Percentiles rank a stretch among this genome's conserved stretches.
Conservation (phyloP, 2,113 vertebrate species). For the Astur gentilis region DNA sequence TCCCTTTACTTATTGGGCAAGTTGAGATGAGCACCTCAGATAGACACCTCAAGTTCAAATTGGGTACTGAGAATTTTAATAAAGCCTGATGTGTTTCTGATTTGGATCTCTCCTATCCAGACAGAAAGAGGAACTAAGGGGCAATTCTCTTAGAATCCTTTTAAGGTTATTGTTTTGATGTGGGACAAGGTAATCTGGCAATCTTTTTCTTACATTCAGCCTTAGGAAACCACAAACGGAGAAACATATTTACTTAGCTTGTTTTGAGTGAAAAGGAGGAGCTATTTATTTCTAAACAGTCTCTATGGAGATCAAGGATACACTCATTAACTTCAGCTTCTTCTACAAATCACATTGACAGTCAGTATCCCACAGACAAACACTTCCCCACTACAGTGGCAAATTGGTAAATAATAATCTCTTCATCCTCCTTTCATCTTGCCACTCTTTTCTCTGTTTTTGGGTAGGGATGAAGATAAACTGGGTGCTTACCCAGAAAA, state of each 20-base stretch:
- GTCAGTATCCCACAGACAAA: slow-evolving; percentile 1
- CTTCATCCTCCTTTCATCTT: background rate
- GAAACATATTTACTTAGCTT: background rate
- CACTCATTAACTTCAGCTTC: slow-evolving; percentile 8
- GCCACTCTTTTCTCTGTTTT: background rate
- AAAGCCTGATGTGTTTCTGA: background rate
- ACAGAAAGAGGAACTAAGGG: background rate
- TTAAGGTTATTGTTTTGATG: background rate
- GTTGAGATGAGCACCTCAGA: background rate
- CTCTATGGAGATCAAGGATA: background rate
- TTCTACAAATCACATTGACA: slow-evolving; percentile 4
- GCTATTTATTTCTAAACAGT: background rate
- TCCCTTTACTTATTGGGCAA: background rate
- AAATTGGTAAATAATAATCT: slow-evolving; percentile 6
- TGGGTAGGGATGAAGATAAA: background rate
- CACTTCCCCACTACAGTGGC: background rate
- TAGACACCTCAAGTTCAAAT: background rate
- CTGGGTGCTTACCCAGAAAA: background rate
- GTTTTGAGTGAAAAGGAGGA: background rate
- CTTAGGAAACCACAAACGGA: background rate
- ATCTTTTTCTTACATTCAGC: background rate
- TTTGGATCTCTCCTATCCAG: background rate
- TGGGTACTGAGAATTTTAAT: background rate
- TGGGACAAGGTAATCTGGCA: background rate
- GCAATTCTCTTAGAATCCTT: background rate